Evolutionary conservation across 2,113 vertebrate species (phyloP), one percentile per base, ranked within the genome.

Genomic region (Marcusenius ussheri): DNA sequence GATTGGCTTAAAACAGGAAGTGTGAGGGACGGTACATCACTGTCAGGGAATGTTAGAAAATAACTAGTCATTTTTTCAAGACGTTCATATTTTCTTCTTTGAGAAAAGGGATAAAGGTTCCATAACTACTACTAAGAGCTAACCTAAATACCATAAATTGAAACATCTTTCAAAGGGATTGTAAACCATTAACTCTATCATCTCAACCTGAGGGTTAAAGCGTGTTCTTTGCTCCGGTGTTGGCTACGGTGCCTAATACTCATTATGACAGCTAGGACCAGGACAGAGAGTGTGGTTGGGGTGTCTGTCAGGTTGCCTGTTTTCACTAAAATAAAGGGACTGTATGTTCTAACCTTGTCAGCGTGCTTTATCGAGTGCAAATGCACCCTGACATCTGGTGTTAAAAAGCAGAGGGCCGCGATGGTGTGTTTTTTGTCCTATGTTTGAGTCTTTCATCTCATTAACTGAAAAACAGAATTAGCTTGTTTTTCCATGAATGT

Each of bases 401-500:
- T 42, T 62, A 46, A 88, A 66, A 66, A 9, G 35, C 46, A n/a
- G 87, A 39, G 53, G 53, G 35, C 4, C 0, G 24, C 7, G 0
- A 88, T 11, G 39, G 15, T 80, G 31, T 6, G 15, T n/a, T 45
- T 84, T 21, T 5, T n/a, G 19, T 24, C 24, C 21, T 88, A 3
- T 24, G 51, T 62, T 66, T 62, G 35, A 88, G 39, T 62, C 87
- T 5, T 88, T 88, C 56, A 9, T 58, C 39, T 66, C 21, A 62
- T 66, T 62, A 88, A 45, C 87, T 24, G 21, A 17, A 9, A 88
- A 45, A 88, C 42, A 46, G 15, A 88, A 88, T 88, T 88, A 66
- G 87, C 19, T 24, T 62, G 21, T 66, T 46, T 88, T 66, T 56
- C 87, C 87, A 17, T 31, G 56, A 66, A 62, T 92, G 91, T 95